phyloP scores from a whole-genome alignment of 2,113 vertebrate genomes.

The Myrmecobius fasciatus region DNA sequence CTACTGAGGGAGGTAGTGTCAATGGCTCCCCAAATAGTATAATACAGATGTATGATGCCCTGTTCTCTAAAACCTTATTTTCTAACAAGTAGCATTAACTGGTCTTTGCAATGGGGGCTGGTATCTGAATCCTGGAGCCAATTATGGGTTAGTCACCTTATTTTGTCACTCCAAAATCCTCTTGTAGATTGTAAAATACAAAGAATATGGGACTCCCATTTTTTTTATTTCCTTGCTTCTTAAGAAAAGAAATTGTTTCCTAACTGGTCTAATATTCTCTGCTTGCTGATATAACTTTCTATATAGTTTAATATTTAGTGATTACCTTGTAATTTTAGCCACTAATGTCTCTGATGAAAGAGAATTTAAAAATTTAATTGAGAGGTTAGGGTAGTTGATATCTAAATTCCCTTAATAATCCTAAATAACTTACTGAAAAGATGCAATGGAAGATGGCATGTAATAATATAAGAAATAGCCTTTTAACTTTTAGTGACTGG shows the following conservation, averaged over 20 bases:
- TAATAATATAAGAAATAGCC: background rate
- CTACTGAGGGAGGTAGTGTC: background rate
- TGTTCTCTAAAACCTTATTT: background rate
- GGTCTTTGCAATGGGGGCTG: background rate
- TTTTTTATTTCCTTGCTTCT: background rate
- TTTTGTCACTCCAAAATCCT: background rate
- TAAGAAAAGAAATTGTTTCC: background rate
- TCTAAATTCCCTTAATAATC: background rate
- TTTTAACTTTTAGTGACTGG: background rate
- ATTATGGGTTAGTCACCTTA: background rate
- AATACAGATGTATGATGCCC: background rate
- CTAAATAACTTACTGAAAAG: background rate
- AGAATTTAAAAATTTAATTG: background rate
- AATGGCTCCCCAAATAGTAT: background rate
- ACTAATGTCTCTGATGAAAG: background rate
- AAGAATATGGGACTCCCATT: background rate
- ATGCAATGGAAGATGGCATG: background rate
- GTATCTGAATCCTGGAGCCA: background rate
- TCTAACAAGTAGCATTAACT: background rate
- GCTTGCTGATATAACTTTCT: background rate
- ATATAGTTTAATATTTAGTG: background rate
- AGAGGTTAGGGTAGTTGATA: background rate
- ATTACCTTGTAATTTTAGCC: background rate
- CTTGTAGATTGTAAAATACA: background rate
- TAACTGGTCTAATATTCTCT: background rate